Evolutionary conservation across 2,888 invertebrate species (phyloP).

Genomic region (Theretra japonica): DNA sequence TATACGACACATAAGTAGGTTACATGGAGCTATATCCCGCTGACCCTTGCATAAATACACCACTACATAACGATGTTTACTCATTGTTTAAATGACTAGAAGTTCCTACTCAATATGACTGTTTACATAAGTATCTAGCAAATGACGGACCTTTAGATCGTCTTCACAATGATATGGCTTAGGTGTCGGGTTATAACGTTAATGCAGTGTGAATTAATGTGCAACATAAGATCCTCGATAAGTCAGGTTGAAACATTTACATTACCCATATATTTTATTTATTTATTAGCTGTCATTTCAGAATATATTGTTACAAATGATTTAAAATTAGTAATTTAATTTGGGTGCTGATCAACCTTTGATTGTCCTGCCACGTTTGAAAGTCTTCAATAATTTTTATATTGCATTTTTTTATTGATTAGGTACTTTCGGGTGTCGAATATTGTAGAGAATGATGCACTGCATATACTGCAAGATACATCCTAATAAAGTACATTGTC

Average conservation of each 20-base stretch:
- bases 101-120: background rate
- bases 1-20: background rate
- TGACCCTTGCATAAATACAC: background rate
- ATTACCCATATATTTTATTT: background rate
- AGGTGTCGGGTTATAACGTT: background rate
- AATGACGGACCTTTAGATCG: background rate
- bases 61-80: background rate
- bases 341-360: background rate
- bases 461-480: too few relatives aligned
- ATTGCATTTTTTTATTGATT: too few relatives aligned
- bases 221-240: slow-evolving; percentile 11
- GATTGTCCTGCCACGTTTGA: background rate
- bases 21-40: background rate
- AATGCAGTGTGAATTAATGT: slow-evolving; percentile 4
- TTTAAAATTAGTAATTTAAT: background rate
- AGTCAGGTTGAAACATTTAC: background rate
- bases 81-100: background rate
- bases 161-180: background rate
- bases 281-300: background rate
- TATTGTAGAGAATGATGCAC: too few relatives aligned
- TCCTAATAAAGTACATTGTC: too few relatives aligned
- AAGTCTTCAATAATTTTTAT: too few relatives aligned
- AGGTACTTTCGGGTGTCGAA: too few relatives aligned
- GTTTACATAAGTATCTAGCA: background rate
- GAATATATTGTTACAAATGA: background rate